phyloP scores from a whole-genome alignment of 2,888 invertebrate species.

The Mythimna loreyi region DNA sequence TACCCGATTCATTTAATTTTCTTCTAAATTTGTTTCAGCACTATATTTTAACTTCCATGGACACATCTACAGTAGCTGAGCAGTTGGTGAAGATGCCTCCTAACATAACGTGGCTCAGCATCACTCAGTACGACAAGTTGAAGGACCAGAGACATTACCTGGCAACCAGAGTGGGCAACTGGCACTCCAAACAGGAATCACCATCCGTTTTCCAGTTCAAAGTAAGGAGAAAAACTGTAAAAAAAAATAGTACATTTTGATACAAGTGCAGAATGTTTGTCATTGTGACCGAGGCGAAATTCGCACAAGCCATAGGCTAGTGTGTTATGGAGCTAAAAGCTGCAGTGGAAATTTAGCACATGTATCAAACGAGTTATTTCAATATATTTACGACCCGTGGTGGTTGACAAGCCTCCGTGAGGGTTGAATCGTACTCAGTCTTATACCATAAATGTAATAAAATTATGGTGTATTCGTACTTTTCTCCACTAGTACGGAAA shows the following conservation, averaged over 20 bases:
- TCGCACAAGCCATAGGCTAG: too few species aligned
- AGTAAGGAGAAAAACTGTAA: conserved; percentile 64
- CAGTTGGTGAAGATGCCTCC: conserved; percentile 73
- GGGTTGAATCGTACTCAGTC: too few species aligned
- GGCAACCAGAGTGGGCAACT: conserved; percentile 79
- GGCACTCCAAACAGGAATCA: conserved; percentile 70
- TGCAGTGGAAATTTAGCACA: too few species aligned
- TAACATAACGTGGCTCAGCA: conserved; percentile 85
- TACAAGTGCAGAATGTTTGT: too few species aligned
- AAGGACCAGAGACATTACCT: conserved; percentile 76
- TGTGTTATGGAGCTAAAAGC: too few species aligned
- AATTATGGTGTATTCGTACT: too few species aligned
- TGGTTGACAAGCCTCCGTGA: too few species aligned
- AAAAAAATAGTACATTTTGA: background rate
- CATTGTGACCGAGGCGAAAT: too few species aligned
- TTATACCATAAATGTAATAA: too few species aligned
- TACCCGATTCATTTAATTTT: background rate
- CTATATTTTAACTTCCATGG: conserved; percentile 81
- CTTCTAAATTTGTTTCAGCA: conserved; percentile 73
- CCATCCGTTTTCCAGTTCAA: conserved; percentile 77
- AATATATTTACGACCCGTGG: too few species aligned
- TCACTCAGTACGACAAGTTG: conserved; percentile 79
- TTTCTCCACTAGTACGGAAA: too few species aligned
- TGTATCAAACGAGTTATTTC: too few species aligned
- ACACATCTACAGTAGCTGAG: conserved; percentile 78